These are phyloP conservation scores for Drosophila nr. perissopoda DNA, from an alignment of 2,888 invertebrate genomes.

Conservation along the genomic window DNA sequence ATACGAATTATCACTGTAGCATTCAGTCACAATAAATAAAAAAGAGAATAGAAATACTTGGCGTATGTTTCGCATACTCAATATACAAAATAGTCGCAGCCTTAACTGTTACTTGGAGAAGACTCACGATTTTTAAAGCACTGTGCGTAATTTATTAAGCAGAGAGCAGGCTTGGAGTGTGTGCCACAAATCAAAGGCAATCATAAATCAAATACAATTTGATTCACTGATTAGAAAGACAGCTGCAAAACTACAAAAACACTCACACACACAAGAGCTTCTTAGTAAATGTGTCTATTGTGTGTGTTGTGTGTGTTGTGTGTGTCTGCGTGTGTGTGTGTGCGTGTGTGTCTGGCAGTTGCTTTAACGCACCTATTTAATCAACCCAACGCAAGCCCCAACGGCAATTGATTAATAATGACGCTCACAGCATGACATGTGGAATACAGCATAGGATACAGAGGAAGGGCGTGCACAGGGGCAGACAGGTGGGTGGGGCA, in stretches of 20 bases:
- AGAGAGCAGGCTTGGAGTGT: constrained; percentile 31
- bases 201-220: constrained; percentile 72
- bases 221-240: constrained; percentile 70
- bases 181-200: constrained; percentile 58
- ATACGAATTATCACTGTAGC: constrained; percentile 32
- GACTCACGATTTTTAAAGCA: constrained; percentile 35
- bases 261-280: not conserved
- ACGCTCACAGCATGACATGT: constrained; percentile 55
- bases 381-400: constrained; percentile 46
- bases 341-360: constrained; percentile 36
- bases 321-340: not conserved
- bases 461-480: not conserved
- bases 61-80: not conserved
- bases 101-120: not conserved
- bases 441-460: constrained; percentile 16
- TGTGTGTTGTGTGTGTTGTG: not conserved
- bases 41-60: not conserved
- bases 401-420: constrained; percentile 69
- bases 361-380: constrained; percentile 70
- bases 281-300: not conserved
- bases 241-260: constrained; percentile 23
- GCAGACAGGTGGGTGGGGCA: not conserved
- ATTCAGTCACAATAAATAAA: constrained; percentile 9
- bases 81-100: not conserved
- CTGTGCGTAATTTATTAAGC: constrained; percentile 63